Conservation (phyloP, 2,888 invertebrate species). For the Protodeltote pygarga region DNA sequence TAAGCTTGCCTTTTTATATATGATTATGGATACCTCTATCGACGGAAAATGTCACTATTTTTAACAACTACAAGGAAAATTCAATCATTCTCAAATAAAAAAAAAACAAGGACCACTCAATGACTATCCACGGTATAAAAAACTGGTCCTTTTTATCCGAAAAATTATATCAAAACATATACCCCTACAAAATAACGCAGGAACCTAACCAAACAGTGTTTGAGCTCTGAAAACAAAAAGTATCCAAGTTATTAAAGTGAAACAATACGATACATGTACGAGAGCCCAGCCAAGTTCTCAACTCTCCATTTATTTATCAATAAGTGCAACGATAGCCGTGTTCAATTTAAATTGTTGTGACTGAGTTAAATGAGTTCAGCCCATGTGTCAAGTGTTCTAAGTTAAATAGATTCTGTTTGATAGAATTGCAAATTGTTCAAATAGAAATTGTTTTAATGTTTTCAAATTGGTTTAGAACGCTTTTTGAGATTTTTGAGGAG, state of each 20-base stretch:
- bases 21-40: no score
- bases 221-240: not conserved
- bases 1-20: no score
- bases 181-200: not conserved
- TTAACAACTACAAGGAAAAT: no score
- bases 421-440: slow-evolving; percentile 42
- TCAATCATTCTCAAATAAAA: not conserved
- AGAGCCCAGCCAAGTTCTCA: slow-evolving; percentile 4
- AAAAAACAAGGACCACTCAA: not conserved
- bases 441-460: slow-evolving; percentile 14
- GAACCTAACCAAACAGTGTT: not conserved
- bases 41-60: no score
- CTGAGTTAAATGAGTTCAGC: slow-evolving; percentile 69
- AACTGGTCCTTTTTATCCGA: no score
- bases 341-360: slow-evolving; percentile 59
- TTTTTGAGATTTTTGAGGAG: slow-evolving; percentile 2
- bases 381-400: slow-evolving; percentile 50
- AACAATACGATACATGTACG: slow-evolving; percentile 5
- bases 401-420: slow-evolving; percentile 57
- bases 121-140: no score
- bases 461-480: slow-evolving; percentile 12
- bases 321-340: slow-evolving; percentile 22
- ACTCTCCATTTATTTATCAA: slow-evolving; percentile 38
- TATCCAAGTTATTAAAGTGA: slow-evolving; percentile 6
- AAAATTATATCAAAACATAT: no score